Base-by-base conservation (phyloP, 2,797 vertebrate genomes). In the Eupleurogrammus muticus region DNA sequence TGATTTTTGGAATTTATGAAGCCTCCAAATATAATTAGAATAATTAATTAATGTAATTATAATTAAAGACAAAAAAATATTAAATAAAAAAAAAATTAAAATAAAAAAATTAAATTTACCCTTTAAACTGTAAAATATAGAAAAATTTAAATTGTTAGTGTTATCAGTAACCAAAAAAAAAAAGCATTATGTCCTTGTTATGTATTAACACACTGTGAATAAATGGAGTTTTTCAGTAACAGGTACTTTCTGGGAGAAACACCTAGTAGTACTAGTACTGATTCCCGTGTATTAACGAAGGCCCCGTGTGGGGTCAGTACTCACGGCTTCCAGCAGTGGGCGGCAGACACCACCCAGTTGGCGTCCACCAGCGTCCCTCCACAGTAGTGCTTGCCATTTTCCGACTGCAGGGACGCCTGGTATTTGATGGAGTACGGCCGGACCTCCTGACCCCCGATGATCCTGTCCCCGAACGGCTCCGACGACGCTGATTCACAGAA, bases 311-410 rank as follows among this genome's bases (percentile, higher is more conserved):
- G 19, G 59, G 42, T 56, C 58, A 84, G 59, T 81, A 92, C 94
- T 90, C 24, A 95, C 93, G 90, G 92, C 77, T 72, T 93, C 93
- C 93, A 93, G 89, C 95, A 95, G 92, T 94, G 94, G 84, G 94
- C 94, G 78, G 94, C 95, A 91, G 93, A 91, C 56, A 94, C 81
- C 82, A 95, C 92, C 94, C 93, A 95, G 52, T 87, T 68, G 1
- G 65, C 49, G 16, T 88, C 64, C 63, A 95, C 78, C 5, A 95
- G 71, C 0, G 93, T 92, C 23, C 80, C 94, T 55, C 94, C 94
- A 82, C 95, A 95, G 73, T 87, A 94, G 75, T 95, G 94, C 0
- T 69, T 42, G 10, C 55, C 55, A 0, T 1, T 59, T 1, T 69
- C 59, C 8, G 44, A 81, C 75, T 91, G 92, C 54, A 95, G 23